Base-by-base conservation (phyloP, 2,797 vertebrate species). In the Girardinus metallicus region DNA sequence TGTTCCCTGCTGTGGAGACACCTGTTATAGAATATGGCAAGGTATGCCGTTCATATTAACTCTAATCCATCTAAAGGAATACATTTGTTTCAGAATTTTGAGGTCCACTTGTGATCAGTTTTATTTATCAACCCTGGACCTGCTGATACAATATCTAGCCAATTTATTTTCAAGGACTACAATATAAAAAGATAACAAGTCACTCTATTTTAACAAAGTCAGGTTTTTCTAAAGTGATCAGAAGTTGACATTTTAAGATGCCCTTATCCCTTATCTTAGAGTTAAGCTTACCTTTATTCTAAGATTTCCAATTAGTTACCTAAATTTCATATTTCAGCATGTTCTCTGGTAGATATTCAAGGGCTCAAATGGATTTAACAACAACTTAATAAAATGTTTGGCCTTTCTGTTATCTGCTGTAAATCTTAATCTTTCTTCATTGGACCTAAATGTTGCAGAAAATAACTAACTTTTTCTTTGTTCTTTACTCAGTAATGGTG, bases 1-100 rank as follows among this genome's bases (percentile, higher is more conserved):
- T 98, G 51, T 98, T 98, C 77, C 97, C 97, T 43, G 92, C 87
- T 13, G 92, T 95, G 3, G 96, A 97, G 73, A 94, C 95, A 2
- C 96, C 97, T 0, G 73, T 91, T 94, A 96, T 95, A 10, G 95
- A 97, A 86, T 96, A 97, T 0, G 96, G 95, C 81, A 95, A 95
- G 94, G 97, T 97, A 81, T 95, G 88, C 91, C 93, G 46, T 75
- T 55, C 0, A 3, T 57, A 46, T 60, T 12, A 51, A 18, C 62
- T 29, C 46, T 77, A 15, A 8, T 41, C 49, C 46, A 51, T 36
- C 8, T 2, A 64, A 64, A 64, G 29, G 36, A 64, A 36, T 18
- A 36, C 26, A 68, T 68, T 68, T 39, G 39, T 18, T 39, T 41
- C 1, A 41, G 36, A 39, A 23, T 36, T 36, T 36, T 10, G 34